These are phyloP conservation scores for Rhinogobio ventralis DNA, from an alignment of 2,797 vertebrate genomes.

Conservation along the genomic window DNA sequence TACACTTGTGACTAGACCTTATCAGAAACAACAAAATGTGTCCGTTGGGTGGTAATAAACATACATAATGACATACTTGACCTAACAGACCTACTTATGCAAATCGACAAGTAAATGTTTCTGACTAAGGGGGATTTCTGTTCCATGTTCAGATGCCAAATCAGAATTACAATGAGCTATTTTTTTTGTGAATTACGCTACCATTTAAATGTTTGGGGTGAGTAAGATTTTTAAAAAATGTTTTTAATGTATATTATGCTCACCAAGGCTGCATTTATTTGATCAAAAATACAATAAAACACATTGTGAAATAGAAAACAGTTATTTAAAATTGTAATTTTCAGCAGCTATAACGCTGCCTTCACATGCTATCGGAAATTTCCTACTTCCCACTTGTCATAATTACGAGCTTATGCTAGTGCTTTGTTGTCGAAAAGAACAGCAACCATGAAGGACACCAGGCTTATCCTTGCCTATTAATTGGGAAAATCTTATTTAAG, in stretches of 20 bases:
- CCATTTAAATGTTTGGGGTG: not conserved
- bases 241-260: not conserved
- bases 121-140: slow-evolving; percentile 5
- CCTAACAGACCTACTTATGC: slow-evolving; percentile 27
- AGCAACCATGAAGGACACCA: too few relatives aligned
- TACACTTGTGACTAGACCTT: slow-evolving; percentile 26
- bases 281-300: not conserved
- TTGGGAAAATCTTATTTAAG: too few relatives aligned
- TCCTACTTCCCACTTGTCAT: too few relatives aligned
- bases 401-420: too few relatives aligned
- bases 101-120: slow-evolving; percentile 29
- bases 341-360: not conserved
- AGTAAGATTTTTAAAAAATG: not conserved
- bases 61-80: slow-evolving; percentile 22
- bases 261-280: not conserved
- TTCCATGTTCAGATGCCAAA: not conserved
- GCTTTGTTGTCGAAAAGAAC: too few relatives aligned
- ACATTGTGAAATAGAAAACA: not conserved
- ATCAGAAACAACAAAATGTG: slow-evolving; percentile 32
- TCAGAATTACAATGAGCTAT: not conserved
- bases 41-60: slow-evolving; percentile 26
- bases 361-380: too few relatives aligned
- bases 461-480: too few relatives aligned
- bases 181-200: not conserved
- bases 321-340: too few relatives aligned